Base-by-base conservation (phyloP, 2,888 invertebrate species). In the Campoplex nolae region DNA sequence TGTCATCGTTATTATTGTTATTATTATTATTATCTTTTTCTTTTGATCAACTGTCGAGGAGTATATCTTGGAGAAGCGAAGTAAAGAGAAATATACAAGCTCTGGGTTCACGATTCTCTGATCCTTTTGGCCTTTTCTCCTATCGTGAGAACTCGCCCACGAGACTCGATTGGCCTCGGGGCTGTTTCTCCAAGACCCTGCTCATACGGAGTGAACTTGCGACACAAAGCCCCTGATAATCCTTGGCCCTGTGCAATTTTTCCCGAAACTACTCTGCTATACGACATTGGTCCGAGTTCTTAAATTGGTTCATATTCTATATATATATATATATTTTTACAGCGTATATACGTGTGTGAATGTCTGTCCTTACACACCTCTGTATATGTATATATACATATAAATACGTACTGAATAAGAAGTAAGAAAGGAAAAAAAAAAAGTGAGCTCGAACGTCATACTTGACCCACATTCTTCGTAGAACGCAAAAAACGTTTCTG, bases 101-200 rank as follows among this genome's bases (percentile, higher is more conserved):
- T 85, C 71, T 81, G 85, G 80, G 81, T 85, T 85, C 73, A 67
- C 62, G 71, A 86, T 84, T 84, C 83, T n/a, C 84, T 70, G 82
- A 75, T 82, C 79, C 70, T 51, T 62, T 74, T 68, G 70, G 62
- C 71, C 79, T 83, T 23, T 82, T 85, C 77, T 78, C 58, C 62
- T 65, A 28, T 62, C 68, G 80, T 79, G 71, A 81, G 78, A 77
- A 65, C 70, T 67, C 58, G 68, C 54, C 82, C 76, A 74, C 38
- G 42, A 77, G 65, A 62, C 6, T 75, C 74, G 82, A 84, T 79
- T 65, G 78, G 84, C 81, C 74, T 79, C 77, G 73, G 23, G 68
- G 68, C 45, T 79, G n/a, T 45, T 78, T 70, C 70, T 54, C 42
- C 68, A n/a, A 77, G 77, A 70, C 16, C 35, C 45, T 23, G 23